Base-by-base conservation (phyloP, 2,797 vertebrate species). In the Tokudaia muenninki region DNA sequence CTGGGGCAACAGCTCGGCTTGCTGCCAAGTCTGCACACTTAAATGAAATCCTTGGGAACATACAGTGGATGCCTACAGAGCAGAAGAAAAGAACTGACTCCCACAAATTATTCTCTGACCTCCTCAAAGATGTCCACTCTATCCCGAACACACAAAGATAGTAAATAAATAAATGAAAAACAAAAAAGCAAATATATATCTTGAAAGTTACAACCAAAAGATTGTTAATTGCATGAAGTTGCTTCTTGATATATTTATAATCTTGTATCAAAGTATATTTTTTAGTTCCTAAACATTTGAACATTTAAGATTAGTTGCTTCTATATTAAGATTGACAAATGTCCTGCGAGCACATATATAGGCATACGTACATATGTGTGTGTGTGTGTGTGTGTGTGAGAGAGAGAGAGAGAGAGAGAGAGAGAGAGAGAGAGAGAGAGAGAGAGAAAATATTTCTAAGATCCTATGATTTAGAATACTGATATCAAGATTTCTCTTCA, bases 231-330 rank as follows among this genome's bases (percentile, higher is more conserved):
- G 34, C 50, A 29, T 37, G 21, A 12, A 81, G 52, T 91, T 78
- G 34, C 61, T 91, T 29, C 21, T 94, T 87, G 61, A 83, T 75
- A 72, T 5, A 84, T 91, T 52, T 57, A 52, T 0, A 84, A 95
- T 57, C 29, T 87, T 94, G 26, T 75, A 82, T 79, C 14, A 77
- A 93, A 79, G 26, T 74, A 92, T n/a, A 91, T 31, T 52, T 55
- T 87, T 93, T 41, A 84, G 83, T 79, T 70, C 6, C 37, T 63
- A 52, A 92, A 12, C 83, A 67, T 31, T 75, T 88, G 34, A 92
- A 70, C 31, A 67, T 93, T 94, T 90, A 89, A 95, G 50, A 70
- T 65, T 92, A 95, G 86, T 50, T 17, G 87, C 63, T 52, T 80
- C 4, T 57, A 92, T 31, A 89, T 70, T 72, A 92, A 91, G 11